These are phyloP conservation scores for Platycercus adscitus DNA, from an alignment of 2,113 vertebrate species.

Conservation along the genomic window DNA sequence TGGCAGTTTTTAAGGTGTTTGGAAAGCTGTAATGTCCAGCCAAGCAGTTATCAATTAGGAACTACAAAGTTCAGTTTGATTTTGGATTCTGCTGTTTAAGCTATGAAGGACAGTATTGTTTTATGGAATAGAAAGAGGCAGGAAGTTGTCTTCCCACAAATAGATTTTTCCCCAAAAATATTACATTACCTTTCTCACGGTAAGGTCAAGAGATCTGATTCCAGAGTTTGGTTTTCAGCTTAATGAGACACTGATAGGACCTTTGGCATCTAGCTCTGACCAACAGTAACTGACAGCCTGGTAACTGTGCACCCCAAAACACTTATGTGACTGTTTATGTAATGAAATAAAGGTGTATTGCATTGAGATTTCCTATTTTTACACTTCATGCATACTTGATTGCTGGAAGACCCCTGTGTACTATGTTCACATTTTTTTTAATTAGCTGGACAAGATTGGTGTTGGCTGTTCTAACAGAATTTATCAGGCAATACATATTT, in stretches of 20 bases:
- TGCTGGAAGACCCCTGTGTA: not conserved
- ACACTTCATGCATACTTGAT: not conserved
- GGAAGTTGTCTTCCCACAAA: not conserved
- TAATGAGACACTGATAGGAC: not conserved
- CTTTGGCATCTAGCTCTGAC: conserved; percentile 3
- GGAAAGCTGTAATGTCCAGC: not conserved
- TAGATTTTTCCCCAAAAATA: not conserved
- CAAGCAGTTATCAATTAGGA: not conserved
- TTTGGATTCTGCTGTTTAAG: not conserved
- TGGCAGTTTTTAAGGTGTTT: not conserved
- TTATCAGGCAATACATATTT: not conserved
- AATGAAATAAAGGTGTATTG: not conserved
- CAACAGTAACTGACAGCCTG: not conserved
- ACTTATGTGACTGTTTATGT: not conserved
- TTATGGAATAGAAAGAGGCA: not conserved
- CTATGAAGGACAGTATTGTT: not conserved
- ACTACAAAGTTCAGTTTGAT: not conserved
- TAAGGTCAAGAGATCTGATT: conserved; percentile 16
- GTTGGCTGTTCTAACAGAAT: not conserved
- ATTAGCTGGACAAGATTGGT: not conserved
- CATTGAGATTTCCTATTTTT: conserved; percentile 39
- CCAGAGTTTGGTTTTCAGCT: not conserved
- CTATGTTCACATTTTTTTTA: not conserved
- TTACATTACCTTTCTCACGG: not conserved
- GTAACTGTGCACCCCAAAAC: conserved; percentile 14